Conservation (phyloP, 1,140 invertebrate species). For the Listronotus oregonensis region DNA sequence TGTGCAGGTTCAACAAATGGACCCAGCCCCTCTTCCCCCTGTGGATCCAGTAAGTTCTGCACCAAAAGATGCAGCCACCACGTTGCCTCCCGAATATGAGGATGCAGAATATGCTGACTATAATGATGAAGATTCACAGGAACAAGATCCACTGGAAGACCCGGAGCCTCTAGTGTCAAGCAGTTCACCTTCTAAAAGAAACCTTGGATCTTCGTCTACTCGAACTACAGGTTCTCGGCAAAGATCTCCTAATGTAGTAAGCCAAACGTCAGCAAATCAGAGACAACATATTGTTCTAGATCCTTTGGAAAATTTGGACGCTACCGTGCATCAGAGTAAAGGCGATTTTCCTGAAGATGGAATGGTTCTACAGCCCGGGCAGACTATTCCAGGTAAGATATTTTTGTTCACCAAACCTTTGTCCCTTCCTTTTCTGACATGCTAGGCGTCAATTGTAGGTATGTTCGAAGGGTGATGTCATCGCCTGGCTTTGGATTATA, state of each 20-base stretch:
- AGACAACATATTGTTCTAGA: conserved; percentile 62
- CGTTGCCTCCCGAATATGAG: conserved; percentile 55
- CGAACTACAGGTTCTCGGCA: not conserved
- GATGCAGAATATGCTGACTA: conserved; percentile 57
- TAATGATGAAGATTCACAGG: conserved; percentile 34
- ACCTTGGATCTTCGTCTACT: conserved; percentile 5
- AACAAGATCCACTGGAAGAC: conserved; percentile 41
- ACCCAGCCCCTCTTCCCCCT: not conserved
- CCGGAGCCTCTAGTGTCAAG: no score
- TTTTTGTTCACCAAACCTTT: not conserved
- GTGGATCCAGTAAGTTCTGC: not conserved
- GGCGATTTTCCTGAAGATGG: conserved; percentile 55
- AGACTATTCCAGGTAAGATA: conserved; percentile 61
- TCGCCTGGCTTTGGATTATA: no score
- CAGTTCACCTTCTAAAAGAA: conserved; percentile 12
- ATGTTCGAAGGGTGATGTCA: no score
- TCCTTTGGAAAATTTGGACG: conserved; percentile 59
- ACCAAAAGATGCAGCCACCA: not conserved
- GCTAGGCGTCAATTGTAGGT: no score
- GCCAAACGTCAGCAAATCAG: conserved; percentile 46
- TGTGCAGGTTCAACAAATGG: conserved; percentile 20
- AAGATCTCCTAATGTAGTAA: conserved; percentile 12
- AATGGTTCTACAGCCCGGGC: conserved; percentile 65
- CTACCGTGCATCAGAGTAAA: conserved; percentile 59
- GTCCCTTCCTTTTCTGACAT: no score